Percentiles rank a stretch among this genome's conserved stretches.
These are phyloP conservation scores for Drosophila carrolli DNA, from an alignment of 1,140 invertebrate species.

Conservation along the genomic window DNA sequence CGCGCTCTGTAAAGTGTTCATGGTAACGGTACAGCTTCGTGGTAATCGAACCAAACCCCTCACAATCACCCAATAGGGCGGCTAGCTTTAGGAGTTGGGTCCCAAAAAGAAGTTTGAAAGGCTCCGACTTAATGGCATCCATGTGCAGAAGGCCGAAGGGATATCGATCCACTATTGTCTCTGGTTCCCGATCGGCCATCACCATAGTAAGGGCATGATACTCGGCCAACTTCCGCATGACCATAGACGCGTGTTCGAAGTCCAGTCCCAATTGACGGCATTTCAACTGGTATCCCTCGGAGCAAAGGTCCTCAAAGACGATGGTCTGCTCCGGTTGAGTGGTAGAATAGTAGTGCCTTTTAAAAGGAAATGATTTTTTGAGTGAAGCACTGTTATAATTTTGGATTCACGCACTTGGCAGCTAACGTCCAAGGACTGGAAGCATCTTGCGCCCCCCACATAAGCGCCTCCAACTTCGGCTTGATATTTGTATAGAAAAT, in stretches of 20 bases:
- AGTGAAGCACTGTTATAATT: not conserved
- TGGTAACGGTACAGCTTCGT: constrained; percentile 77
- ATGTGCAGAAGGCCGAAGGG: constrained; percentile 73
- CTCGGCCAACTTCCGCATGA: constrained; percentile 71
- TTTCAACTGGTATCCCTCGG: constrained; percentile 66
- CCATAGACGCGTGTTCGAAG: constrained; percentile 49
- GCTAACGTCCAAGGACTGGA: constrained; percentile 49
- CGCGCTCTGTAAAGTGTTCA: constrained; percentile 59
- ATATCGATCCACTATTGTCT: constrained; percentile 69
- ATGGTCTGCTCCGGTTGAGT: constrained; percentile 74
- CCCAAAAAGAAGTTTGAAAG: constrained; percentile 73
- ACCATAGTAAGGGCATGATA: constrained; percentile 80
- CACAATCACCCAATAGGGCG: constrained; percentile 77
- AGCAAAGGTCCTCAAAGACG: constrained; percentile 72
- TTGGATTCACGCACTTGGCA: constrained; percentile 48
- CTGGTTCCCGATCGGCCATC: constrained; percentile 61
- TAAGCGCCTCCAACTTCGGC: constrained; percentile 73
- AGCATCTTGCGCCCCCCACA: constrained; percentile 40
- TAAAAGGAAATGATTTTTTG: not conserved
- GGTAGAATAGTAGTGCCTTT: constrained; percentile 85
- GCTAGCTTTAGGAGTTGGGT: constrained; percentile 67
- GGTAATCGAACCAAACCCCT: constrained; percentile 84
- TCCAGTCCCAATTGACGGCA: constrained; percentile 77
- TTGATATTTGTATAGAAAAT: constrained; percentile 75
- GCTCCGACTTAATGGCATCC: constrained; percentile 73